A percentile compares a stretch with the other conserved stretches of the same genome.
Evolutionary conservation across 2,113 vertebrate species (phyloP).

Genomic region (Chlamydotis undulata): DNA sequence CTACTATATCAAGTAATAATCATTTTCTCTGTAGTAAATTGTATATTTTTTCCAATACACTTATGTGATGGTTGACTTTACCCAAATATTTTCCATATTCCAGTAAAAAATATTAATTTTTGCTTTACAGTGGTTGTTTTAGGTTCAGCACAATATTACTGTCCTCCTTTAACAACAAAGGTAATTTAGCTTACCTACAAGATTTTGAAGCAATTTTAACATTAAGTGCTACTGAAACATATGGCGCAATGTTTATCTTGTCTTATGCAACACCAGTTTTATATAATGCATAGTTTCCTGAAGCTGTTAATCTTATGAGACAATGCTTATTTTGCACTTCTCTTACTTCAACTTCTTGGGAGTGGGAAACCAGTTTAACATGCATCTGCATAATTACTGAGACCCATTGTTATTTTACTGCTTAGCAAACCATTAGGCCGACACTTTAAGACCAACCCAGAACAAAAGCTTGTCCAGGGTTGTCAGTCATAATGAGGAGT

Average conservation of each 20-base stretch:
- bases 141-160: neutral
- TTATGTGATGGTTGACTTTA: neutral
- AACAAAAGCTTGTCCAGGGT: neutral
- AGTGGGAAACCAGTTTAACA: neutral
- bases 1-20: neutral
- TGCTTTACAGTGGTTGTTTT: neutral
- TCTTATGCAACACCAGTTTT: constrained; percentile 19
- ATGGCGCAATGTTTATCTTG: neutral
- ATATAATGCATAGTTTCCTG: neutral
- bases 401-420: neutral
- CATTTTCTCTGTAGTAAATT: neutral
- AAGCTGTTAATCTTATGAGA: neutral
- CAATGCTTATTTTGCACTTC: neutral
- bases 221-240: neutral
- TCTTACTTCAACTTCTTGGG: neutral
- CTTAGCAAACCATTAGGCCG: neutral
- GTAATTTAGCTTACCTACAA: neutral
- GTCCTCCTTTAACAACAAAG: neutral
- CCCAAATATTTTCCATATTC: neutral
- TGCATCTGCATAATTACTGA: neutral
- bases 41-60: neutral
- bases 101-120: neutral
- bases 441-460: neutral
- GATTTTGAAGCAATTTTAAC: constrained; percentile 1
- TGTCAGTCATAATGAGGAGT: neutral